Conservation (phyloP, 64 coral and sea anemone species). For the Stichodactyla helianthus region DNA sequence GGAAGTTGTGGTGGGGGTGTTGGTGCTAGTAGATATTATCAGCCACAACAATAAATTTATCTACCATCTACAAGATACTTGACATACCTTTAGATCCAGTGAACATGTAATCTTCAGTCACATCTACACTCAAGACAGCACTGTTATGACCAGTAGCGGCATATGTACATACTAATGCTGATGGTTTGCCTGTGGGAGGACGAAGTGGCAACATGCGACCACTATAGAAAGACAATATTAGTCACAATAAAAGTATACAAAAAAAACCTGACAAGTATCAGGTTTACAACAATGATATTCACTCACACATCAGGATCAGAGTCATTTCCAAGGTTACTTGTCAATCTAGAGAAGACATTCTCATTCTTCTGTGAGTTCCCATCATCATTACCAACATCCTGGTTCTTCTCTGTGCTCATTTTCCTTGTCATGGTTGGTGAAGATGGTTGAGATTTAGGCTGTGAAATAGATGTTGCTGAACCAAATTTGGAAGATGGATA, state of each 20-base stretch:
- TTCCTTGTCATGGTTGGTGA: conserved; percentile 78
- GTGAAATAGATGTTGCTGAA: conserved; percentile 1
- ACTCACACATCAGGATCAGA: conserved; percentile 93
- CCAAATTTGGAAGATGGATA: conserved; percentile 67
- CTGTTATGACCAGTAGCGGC: conserved; percentile 97
- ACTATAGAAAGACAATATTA: conserved; percentile 24
- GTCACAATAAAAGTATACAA: neutral
- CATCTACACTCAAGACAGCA: conserved; percentile 80
- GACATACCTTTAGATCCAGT: conserved; percentile 90
- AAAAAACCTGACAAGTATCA: neutral
- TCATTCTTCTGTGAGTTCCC: conserved; percentile 57
- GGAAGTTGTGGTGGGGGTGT: too few species aligned
- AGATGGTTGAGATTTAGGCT: conserved; percentile 77
- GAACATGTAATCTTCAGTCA: conserved; percentile 88
- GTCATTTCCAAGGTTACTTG: conserved; percentile 84
- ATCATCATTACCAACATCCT: conserved; percentile 49
- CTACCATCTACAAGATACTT: too few species aligned
- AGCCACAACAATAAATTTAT: too few species aligned
- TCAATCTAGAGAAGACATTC: conserved; percentile 85
- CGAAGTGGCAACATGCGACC: conserved; percentile 88
- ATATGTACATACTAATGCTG: conserved; percentile 82
- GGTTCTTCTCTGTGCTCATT: conserved; percentile 41
- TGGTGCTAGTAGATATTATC: too few species aligned
- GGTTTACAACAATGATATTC: neutral
- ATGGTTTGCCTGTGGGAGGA: conserved; percentile 78